A percentile compares a stretch with the other conserved stretches of the same genome.
phyloP scores from a whole-genome alignment of 1,140 invertebrate genomes.

The Dendroctonus valens region DNA sequence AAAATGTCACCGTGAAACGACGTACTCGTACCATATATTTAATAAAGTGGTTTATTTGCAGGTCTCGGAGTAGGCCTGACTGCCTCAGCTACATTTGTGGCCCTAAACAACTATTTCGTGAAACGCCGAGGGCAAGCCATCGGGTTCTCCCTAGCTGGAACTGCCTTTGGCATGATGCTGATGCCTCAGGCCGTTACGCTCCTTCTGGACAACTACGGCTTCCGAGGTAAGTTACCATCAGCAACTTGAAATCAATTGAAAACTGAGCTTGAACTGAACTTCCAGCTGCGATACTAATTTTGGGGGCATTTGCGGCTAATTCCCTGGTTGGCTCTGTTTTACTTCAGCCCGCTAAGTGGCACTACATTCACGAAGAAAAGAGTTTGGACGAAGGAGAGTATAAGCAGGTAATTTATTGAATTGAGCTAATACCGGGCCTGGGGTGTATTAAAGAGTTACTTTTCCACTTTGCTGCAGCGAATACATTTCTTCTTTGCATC shows the following conservation, averaged over 20 bases:
- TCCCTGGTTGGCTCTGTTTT: conserved; percentile 64
- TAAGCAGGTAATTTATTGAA: conserved; percentile 43
- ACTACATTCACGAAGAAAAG: conserved; percentile 59
- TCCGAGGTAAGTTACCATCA: conserved; percentile 46
- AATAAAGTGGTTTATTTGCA: conserved; percentile 39
- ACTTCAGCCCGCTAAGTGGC: conserved; percentile 66
- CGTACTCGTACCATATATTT: background rate
- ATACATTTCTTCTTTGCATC: conserved; percentile 49
- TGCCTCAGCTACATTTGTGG: conserved; percentile 69
- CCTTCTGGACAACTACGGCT: conserved; percentile 60
- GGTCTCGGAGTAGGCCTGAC: conserved; percentile 70
- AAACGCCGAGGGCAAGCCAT: conserved; percentile 73
- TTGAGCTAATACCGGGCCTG: background rate
- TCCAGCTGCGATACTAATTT: conserved; percentile 62
- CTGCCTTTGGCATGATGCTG: conserved; percentile 70
- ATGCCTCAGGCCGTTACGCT: conserved; percentile 69
- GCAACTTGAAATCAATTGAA: background rate
- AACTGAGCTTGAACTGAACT: background rate
- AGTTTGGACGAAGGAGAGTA: conserved; percentile 53
- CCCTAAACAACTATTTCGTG: conserved; percentile 71
- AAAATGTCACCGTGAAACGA: background rate
- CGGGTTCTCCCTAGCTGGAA: conserved; percentile 72
- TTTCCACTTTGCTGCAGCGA: conserved; percentile 44
- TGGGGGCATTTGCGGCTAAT: conserved; percentile 66
- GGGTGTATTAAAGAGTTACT: conserved; percentile 9